A percentile compares a stretch with the other conserved stretches of the same genome.
phyloP scores from a whole-genome alignment of 1,140 invertebrate genomes.

The Trissolcus basalis region DNA sequence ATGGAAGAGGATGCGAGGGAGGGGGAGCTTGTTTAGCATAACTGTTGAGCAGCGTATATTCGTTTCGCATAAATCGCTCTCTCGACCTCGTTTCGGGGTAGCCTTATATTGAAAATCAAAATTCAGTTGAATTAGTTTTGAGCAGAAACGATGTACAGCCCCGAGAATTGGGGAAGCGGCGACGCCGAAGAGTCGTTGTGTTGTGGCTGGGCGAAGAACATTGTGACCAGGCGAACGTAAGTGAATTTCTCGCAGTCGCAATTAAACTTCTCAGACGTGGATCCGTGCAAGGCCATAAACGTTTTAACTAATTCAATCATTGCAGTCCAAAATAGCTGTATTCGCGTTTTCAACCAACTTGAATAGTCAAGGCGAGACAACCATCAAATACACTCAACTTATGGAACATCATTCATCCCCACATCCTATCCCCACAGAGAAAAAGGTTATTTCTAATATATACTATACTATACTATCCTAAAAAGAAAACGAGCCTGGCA shows the following conservation, averaged over 20 bases:
- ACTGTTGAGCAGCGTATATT: constrained; percentile 36
- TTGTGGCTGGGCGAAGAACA: constrained; percentile 48
- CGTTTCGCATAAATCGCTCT: constrained; percentile 28
- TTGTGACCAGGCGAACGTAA: constrained; percentile 45
- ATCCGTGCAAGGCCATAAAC: constrained; percentile 38
- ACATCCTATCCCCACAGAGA: too few relatives aligned
- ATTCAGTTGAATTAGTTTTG: constrained; percentile 57
- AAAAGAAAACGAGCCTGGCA: too few relatives aligned
- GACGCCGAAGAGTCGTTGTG: constrained; percentile 39
- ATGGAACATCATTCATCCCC: too few relatives aligned
- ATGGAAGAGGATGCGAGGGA: constrained; percentile 7
- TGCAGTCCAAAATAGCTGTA: constrained; percentile 10
- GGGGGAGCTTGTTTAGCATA: constrained; percentile 32
- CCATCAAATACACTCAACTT: background rate
- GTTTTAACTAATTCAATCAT: constrained; percentile 33
- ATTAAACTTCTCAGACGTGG: constrained; percentile 56
- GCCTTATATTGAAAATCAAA: constrained; percentile 63
- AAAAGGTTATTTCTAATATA: too few relatives aligned
- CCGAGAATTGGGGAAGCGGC: constrained; percentile 17
- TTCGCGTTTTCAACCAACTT: background rate
- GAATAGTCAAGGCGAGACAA: background rate
- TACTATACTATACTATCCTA: too few relatives aligned
- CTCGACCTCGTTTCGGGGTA: constrained; percentile 31
- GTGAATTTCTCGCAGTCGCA: constrained; percentile 53
- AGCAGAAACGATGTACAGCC: constrained; percentile 36